Conservation (phyloP, 2,888 invertebrate genomes). For the Drosophila heteroneura region DNA sequence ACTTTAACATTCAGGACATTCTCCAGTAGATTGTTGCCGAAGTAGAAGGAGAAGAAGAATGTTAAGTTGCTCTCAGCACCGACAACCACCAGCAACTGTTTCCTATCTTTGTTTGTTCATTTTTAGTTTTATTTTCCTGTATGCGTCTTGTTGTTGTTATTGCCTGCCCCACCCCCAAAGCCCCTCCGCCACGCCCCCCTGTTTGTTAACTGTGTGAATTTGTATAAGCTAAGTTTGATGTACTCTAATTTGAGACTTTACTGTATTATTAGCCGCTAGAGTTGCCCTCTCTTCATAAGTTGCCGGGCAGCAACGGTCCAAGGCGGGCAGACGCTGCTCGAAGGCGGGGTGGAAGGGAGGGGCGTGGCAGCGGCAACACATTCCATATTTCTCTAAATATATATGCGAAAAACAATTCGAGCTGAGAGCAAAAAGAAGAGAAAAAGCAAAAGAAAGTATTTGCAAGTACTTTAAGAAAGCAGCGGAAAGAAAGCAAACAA, state of each 20-base stretch:
- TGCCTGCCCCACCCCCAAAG: constrained; percentile 15
- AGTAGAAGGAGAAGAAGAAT: neutral
- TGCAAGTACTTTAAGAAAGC: constrained; percentile 50
- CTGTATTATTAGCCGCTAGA: constrained; percentile 61
- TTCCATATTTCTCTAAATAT: constrained; percentile 39
- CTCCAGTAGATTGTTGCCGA: constrained; percentile 84
- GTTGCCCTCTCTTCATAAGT: constrained; percentile 29
- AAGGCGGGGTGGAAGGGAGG: neutral
- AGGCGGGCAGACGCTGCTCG: constrained; percentile 44
- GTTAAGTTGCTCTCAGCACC: constrained; percentile 2
- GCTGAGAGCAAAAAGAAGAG: neutral
- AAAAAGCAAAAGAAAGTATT: constrained; percentile 51
- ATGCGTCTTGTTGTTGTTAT: constrained; percentile 67
- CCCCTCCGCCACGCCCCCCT: constrained; percentile 5
- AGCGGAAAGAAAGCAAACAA: constrained; percentile 2
- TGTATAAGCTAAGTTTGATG: constrained; percentile 66
- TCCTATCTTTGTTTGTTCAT: constrained; percentile 32
- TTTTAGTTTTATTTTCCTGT: constrained; percentile 19
- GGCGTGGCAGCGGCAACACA: constrained; percentile 58
- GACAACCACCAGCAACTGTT: constrained; percentile 52
- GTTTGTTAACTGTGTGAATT: constrained; percentile 71
- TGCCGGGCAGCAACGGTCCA: constrained; percentile 51
- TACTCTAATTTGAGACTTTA: constrained; percentile 67
- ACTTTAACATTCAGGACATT: constrained; percentile 89
- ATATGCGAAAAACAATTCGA: constrained; percentile 14